phyloP scores from a whole-genome alignment of 2,797 vertebrate species.

The Lithobates pipiens region DNA sequence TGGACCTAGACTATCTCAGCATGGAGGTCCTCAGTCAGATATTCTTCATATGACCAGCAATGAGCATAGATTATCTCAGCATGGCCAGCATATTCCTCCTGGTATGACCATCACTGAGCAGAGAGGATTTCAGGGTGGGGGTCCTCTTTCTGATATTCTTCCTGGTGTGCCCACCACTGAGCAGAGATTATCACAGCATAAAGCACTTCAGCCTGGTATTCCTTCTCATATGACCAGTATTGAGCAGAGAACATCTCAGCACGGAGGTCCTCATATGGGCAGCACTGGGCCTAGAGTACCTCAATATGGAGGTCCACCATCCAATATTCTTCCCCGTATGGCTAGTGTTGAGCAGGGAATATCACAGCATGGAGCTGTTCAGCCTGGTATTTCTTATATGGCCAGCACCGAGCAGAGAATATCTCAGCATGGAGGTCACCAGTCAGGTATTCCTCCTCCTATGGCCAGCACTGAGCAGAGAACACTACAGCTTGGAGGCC shows the following conservation, averaged over 20 bases:
- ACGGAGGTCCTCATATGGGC: neutral
- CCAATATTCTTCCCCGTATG: neutral
- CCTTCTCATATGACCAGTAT: neutral
- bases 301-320: neutral
- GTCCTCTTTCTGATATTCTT: neutral
- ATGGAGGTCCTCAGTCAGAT: neutral
- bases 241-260: neutral
- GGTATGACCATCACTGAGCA: neutral
- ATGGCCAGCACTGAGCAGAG: neutral
- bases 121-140: neutral
- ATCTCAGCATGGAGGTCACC: neutral
- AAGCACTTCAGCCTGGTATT: neutral
- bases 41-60: too few species aligned
- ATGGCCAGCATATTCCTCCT: neutral
- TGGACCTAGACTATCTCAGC: neutral
- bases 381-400: neutral
- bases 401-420: neutral
- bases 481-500: neutral
- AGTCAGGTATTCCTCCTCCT: neutral
- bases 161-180: neutral
- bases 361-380: neutral
- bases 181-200: neutral
- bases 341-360: neutral
- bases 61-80: neutral
- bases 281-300: neutral